A percentile compares a stretch with the other conserved stretches of the same genome.
phyloP scores from a whole-genome alignment of 2,888 invertebrate species.

The Leptinotarsa haldemani region DNA sequence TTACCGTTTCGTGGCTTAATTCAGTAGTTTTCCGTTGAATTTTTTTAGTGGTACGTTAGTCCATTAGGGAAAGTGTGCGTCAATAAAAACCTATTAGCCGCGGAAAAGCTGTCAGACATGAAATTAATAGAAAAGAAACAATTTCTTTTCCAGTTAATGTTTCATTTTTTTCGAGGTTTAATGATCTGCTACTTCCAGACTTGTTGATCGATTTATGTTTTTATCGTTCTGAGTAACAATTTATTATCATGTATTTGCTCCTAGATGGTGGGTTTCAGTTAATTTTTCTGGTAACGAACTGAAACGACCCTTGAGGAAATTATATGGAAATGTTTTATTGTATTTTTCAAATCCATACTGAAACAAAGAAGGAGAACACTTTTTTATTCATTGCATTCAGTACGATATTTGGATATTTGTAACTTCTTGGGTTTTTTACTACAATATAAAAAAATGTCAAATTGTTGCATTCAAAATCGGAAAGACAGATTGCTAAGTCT shows the following conservation, averaged over 20 bases:
- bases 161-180: background rate
- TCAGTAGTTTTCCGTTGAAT: too few species aligned
- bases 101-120: background rate
- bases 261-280: background rate
- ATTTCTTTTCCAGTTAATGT: background rate
- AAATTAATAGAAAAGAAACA: slow-evolving; percentile 1
- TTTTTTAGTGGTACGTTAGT: background rate
- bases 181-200: background rate
- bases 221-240: background rate
- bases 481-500: too few species aligned
- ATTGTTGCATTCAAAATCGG: too few species aligned
- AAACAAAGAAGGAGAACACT: background rate
- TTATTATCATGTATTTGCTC: background rate
- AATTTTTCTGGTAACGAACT: background rate
- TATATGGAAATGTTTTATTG: background rate
- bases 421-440: background rate
- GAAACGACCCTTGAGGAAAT: background rate
- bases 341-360: background rate
- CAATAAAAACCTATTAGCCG: background rate
- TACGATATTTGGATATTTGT: too few species aligned
- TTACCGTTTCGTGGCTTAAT: too few species aligned
- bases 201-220: background rate
- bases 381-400: background rate
- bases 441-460: too few species aligned
- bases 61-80: background rate